Evolutionary conservation across 1,140 invertebrate genomes (phyloP), one percentile per base, ranked within the genome.

Genomic region (Drosophila asahinai): DNA sequence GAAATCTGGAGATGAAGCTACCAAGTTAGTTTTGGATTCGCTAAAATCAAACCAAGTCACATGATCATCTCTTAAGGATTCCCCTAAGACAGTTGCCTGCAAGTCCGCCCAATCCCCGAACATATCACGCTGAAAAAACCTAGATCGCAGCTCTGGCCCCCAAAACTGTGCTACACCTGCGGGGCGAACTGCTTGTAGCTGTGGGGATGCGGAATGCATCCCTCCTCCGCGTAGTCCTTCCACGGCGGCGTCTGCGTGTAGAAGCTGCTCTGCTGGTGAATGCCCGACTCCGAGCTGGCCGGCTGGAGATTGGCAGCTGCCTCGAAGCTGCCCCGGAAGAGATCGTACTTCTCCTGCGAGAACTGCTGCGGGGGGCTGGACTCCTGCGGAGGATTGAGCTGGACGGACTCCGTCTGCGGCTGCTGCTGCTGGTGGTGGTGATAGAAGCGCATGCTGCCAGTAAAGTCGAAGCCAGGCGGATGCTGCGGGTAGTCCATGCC

Each of bases 261-360:
- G 61, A 93, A 93, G 68, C 92, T 93, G 51, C 92, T 93, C 17
- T 83, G 80, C 30, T 93, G 92, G 76, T 93, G 91, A 52, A 92
- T 73, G 2, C 57, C 80, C 8, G 81, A 45, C 5, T 83, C 76
- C 14, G 62, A 14, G 17, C 42, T 25, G 0, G 59, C n/a, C 0
- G 76, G 36, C n/a, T 59, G 54, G 0, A 58, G 47, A 68, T 92
- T 94, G 77, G 94, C 94, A 48, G 94, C 94, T 73, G 92, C 93
- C 68, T 95, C 94, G 77, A 95, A 95, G 22, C 94, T 94, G 64
- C 93, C 94, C 73, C 94, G 94, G 67, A 95, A 95, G 57, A 95
- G 87, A 77, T 94, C 94, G 54, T 94, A 95, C 86, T 95, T 95
- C 82, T 93, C 83, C 64, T 87, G 83, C 8, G 86, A 93, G 73